Conservation (phyloP, 2,797 vertebrate species). For the Avahi laniger region DNA sequence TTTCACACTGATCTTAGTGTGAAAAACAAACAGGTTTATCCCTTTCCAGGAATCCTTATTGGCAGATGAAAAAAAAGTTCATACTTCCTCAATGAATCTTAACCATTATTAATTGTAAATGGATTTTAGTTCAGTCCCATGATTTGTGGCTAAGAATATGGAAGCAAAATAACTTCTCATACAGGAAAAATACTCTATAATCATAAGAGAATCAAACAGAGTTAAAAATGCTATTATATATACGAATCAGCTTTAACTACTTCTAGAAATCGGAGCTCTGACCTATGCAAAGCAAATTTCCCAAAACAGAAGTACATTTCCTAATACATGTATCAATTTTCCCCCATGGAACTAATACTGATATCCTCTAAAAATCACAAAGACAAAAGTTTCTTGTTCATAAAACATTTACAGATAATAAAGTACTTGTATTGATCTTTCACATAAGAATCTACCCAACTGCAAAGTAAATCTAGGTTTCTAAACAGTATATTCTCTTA, state of each 20-base stretch:
- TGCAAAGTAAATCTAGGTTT: slow-evolving; percentile 3
- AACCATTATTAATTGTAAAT: slow-evolving; percentile 38
- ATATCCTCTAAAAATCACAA: background rate
- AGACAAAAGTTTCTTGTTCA: background rate
- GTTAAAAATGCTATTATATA: background rate
- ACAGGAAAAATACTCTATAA: background rate
- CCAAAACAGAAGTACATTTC: background rate
- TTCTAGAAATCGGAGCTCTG: background rate
- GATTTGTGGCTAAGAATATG: background rate
- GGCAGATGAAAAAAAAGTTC: background rate
- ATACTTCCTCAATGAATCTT: background rate
- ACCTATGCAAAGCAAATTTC: slow-evolving; percentile 4
- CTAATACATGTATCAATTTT: background rate
- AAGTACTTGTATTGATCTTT: background rate
- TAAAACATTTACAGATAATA: background rate
- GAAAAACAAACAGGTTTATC: background rate
- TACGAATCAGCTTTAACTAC: background rate
- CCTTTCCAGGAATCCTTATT: background rate
- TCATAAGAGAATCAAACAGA: background rate
- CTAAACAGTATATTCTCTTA: slow-evolving; percentile 32
- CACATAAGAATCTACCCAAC: background rate
- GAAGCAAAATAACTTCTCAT: slow-evolving; percentile 15
- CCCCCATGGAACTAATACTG: background rate
- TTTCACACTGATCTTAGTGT: slow-evolving; percentile 19
- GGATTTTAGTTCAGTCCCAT: slow-evolving; percentile 9